phyloP scores from a whole-genome alignment of 2,113 vertebrate species.

The Tonatia bakeri region DNA sequence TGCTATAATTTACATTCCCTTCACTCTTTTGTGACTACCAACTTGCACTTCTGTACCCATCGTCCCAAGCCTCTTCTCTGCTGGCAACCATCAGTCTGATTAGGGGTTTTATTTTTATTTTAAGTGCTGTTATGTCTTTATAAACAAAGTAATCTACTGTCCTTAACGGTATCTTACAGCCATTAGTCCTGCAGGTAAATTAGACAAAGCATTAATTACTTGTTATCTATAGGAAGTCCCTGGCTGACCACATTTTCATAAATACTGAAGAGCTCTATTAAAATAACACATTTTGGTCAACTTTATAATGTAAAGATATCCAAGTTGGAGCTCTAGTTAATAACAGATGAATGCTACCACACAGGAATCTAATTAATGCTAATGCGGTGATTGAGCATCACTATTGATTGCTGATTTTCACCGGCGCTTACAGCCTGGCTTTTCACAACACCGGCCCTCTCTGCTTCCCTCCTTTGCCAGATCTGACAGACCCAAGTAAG shows the following conservation, averaged over 20 bases:
- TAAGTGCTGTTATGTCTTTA: neutral
- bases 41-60: neutral
- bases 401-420: neutral
- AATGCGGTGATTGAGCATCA: neutral
- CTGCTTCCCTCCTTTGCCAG: neutral
- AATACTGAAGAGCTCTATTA: neutral
- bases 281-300: neutral
- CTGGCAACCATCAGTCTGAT: neutral
- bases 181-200: slow-evolving; percentile 12
- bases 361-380: neutral
- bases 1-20: neutral
- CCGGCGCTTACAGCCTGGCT: neutral
- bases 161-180: neutral
- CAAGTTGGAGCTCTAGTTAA: neutral
- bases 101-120: neutral
- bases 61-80: neutral
- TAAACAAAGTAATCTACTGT: neutral
- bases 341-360: neutral
- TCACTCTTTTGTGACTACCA: neutral
- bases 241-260: neutral
- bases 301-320: neutral
- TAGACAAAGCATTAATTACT: neutral
- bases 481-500: neutral
- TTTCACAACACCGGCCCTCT: neutral
- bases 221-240: neutral